These are phyloP conservation scores for Trachelus troglodyta DNA, from an alignment of 2,888 invertebrate genomes.

Conservation along the genomic window DNA sequence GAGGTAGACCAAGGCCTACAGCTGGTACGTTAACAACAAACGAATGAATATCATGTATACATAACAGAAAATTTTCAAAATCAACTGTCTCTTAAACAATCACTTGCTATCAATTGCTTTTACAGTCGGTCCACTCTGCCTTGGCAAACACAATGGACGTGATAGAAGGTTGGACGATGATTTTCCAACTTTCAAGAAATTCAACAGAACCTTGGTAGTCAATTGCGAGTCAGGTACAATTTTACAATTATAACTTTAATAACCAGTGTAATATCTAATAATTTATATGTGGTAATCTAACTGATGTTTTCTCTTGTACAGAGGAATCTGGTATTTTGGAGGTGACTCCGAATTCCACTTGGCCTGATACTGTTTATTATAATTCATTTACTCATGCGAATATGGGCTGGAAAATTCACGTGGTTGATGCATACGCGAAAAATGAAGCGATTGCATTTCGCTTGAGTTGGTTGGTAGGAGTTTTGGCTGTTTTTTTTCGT, in stretches of 20 bases:
- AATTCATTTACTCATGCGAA: conserved; percentile 93
- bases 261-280: background rate
- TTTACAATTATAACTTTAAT: background rate
- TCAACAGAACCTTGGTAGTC: conserved; percentile 80
- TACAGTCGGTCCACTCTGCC: conserved; percentile 83
- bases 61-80: background rate
- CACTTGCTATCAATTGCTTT: conserved; percentile 21
- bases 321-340: conserved; percentile 80
- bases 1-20: conserved; percentile 83
- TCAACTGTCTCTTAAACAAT: background rate
- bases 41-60: conserved; percentile 11
- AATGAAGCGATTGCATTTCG: conserved; percentile 33
- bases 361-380: conserved; percentile 93
- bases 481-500: conserved; percentile 37
- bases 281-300: background rate
- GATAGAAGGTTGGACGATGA: conserved; percentile 85
- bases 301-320: conserved; percentile 25
- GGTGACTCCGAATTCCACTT: conserved; percentile 88
- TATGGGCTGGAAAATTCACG: conserved; percentile 95
- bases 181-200: conserved; percentile 83
- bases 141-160: conserved; percentile 74
- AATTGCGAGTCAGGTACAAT: conserved; percentile 73
- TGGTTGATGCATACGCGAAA: conserved; percentile 81
- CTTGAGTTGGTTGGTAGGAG: conserved; percentile 32
- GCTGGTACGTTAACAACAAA: conserved; percentile 69